phyloP scores from a whole-genome alignment of 2,113 vertebrate genomes.

The Barnardius zonarius region DNA sequence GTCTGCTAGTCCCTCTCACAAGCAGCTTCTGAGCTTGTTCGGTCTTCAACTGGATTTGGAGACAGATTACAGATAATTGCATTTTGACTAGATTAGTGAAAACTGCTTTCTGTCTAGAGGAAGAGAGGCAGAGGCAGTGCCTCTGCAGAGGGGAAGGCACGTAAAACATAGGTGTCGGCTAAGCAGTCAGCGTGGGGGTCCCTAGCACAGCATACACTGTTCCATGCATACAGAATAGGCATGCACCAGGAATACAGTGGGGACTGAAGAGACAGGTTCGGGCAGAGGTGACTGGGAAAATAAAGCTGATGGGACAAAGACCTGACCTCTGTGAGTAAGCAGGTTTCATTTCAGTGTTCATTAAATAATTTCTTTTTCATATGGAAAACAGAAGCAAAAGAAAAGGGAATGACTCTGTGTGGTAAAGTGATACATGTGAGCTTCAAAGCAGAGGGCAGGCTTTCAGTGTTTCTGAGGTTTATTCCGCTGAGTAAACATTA shows the following conservation, averaged over 20 bases:
- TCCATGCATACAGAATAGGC: background rate
- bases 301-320: background rate
- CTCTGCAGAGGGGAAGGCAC: background rate
- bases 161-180: background rate
- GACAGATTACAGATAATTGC: background rate
- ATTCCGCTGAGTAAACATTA: background rate
- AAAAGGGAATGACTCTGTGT: background rate
- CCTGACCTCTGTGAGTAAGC: background rate
- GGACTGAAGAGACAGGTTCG: background rate
- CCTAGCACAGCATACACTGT: too few species aligned
- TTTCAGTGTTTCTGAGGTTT: slow-evolving; percentile 19
- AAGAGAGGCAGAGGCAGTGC: background rate
- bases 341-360: background rate
- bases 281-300: background rate
- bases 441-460: background rate
- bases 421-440: background rate
- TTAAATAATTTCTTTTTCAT: background rate
- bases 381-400: background rate
- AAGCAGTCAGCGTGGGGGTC: rapidly evolving
- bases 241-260: rapidly evolving
- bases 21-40: background rate
- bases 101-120: background rate
- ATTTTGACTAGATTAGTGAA: background rate
- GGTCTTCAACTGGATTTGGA: background rate
- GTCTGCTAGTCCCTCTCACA: background rate